phyloP scores from a whole-genome alignment of 2,797 vertebrate species.

The Chiroxiphia lanceolata region DNA sequence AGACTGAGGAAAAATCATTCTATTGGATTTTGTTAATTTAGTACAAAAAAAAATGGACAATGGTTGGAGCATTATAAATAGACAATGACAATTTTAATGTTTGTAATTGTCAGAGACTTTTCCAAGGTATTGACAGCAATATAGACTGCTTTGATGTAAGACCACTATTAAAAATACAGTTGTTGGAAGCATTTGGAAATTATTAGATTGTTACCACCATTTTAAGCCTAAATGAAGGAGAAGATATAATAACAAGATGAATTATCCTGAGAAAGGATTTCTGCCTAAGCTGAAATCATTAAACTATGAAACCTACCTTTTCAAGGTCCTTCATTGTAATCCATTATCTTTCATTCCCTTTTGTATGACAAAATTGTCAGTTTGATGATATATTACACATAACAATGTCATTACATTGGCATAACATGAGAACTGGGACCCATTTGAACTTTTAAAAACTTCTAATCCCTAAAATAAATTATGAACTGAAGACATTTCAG shows the following conservation, averaged over 20 bases:
- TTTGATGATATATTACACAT: conserved; percentile 37
- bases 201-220: not conserved
- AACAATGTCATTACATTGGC: conserved; percentile 46
- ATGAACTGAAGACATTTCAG: not conserved
- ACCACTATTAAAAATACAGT: not conserved
- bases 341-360: conserved; percentile 39
- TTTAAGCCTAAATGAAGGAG: not conserved
- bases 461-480: conserved; percentile 57
- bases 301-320: conserved; percentile 23
- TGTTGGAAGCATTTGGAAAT: not conserved
- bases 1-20: not conserved
- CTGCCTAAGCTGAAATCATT: not conserved
- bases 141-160: not conserved
- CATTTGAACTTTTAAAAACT: conserved; percentile 53
- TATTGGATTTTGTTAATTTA: not conserved
- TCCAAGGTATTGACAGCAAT: not conserved
- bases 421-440: conserved; percentile 48
- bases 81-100: not conserved
- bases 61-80: not conserved
- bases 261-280: not conserved
- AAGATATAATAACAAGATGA: not conserved
- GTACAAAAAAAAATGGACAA: not conserved
- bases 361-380: conserved; percentile 32
- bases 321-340: conserved; percentile 55
- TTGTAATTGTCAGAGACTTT: not conserved